Percentiles rank a stretch among this genome's conserved stretches.
Evolutionary conservation across 2,888 invertebrate genomes (phyloP).

Genomic region (Leptopilina syphax): DNA sequence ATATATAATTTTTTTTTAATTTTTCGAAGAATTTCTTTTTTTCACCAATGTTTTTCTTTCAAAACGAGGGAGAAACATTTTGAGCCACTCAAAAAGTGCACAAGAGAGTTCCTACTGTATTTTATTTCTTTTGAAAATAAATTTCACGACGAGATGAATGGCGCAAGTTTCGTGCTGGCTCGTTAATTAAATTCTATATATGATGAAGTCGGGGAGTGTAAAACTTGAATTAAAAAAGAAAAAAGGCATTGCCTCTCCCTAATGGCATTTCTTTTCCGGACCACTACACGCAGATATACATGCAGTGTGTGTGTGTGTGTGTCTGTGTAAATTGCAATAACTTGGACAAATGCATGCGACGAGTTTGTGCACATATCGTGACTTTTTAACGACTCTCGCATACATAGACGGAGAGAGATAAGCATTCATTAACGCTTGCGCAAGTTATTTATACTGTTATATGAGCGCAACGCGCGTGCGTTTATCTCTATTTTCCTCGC

Average conservation of each 20-base stretch:
- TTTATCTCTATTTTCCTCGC: slow-evolving; percentile 59
- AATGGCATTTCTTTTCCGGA: slow-evolving; percentile 18
- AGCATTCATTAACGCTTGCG: slow-evolving; percentile 72
- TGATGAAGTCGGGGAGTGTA: background rate
- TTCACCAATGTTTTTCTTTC: background rate
- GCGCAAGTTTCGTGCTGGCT: slow-evolving; percentile 18
- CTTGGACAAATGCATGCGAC: slow-evolving; percentile 22
- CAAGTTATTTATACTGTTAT: slow-evolving; percentile 71
- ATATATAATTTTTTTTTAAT: no score
- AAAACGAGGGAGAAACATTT: background rate
- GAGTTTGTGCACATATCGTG: slow-evolving; percentile 58
- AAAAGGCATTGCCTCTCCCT: slow-evolving; percentile 9
- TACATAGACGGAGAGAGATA: slow-evolving; percentile 56
- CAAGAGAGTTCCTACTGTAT: no score
- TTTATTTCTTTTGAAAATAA: slow-evolving; percentile 6
- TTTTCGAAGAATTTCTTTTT: no score
- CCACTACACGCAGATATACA: background rate
- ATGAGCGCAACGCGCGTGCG: slow-evolving; percentile 57
- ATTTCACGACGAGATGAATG: slow-evolving; percentile 2
- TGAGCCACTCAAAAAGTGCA: background rate
- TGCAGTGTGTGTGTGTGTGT: no score
- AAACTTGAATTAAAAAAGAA: background rate
- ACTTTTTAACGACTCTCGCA: slow-evolving; percentile 59
- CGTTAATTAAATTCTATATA: slow-evolving; percentile 26
- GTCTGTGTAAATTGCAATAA: background rate